Percentiles rank a stretch among this genome's conserved stretches.
phyloP scores from a whole-genome alignment of 2,888 invertebrate genomes.

The Plebejus argus region DNA sequence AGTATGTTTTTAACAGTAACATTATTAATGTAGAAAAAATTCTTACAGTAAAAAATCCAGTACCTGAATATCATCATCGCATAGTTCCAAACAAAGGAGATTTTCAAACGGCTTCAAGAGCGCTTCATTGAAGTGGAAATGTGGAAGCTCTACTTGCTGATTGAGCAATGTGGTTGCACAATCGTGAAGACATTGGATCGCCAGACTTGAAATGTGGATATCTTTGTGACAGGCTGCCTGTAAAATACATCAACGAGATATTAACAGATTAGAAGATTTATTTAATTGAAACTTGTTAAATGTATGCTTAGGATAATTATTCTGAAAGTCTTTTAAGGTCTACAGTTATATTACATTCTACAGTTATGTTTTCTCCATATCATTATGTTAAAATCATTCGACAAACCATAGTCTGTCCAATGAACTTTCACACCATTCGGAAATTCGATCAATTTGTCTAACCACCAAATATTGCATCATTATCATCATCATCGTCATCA shows the following conservation, averaged over 20 bases:
- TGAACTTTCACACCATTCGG: no score
- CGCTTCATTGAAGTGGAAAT: constrained; percentile 98
- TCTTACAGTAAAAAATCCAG: neutral
- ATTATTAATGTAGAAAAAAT: neutral
- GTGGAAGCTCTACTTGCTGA: constrained; percentile 92
- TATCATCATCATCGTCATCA: no score
- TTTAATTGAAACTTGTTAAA: no score
- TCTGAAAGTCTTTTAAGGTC: no score
- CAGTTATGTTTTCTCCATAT: no score
- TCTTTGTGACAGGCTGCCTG: constrained; percentile 96
- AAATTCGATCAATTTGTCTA: no score
- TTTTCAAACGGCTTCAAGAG: constrained; percentile 97
- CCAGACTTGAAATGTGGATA: constrained; percentile 92
- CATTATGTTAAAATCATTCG: neutral
- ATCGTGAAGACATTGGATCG: constrained; percentile 95
- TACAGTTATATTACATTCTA: no score
- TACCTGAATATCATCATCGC: constrained; percentile 95
- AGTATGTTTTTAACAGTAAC: neutral
- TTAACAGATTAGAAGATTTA: no score
- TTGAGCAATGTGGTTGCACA: constrained; percentile 93
- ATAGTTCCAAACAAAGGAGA: constrained; percentile 94
- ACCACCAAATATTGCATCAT: no score
- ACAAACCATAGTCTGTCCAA: neutral
- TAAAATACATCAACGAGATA: neutral
- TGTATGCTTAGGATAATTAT: no score